A percentile compares a stretch with the other conserved stretches of the same genome.
These are phyloP conservation scores for Halesus radiatus DNA, from an alignment of 1,140 invertebrate genomes.

Conservation along the genomic window DNA sequence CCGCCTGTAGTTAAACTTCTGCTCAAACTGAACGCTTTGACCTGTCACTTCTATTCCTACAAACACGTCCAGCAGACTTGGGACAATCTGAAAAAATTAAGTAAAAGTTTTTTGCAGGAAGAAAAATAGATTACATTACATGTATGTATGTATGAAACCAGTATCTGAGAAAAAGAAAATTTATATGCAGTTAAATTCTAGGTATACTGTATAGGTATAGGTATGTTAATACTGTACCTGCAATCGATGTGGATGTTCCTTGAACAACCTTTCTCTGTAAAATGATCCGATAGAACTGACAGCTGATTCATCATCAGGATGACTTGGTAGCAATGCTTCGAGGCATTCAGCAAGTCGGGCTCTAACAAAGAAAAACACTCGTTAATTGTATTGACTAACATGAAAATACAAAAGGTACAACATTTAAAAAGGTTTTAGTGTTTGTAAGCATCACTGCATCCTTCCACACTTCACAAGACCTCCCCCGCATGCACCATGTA, in stretches of 20 bases:
- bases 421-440: too few relatives aligned
- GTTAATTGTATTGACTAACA: too few relatives aligned
- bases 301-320: constrained; percentile 72
- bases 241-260: constrained; percentile 79
- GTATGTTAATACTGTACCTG: constrained; percentile 71
- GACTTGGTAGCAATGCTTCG: constrained; percentile 83
- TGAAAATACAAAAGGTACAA: too few relatives aligned
- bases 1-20: constrained; percentile 96
- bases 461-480: too few relatives aligned
- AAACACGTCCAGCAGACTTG: constrained; percentile 89
- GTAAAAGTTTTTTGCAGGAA: too few relatives aligned
- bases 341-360: constrained; percentile 91
- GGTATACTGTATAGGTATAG: too few relatives aligned
- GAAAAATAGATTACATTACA: too few relatives aligned
- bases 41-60: constrained; percentile 98
- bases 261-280: constrained; percentile 83
- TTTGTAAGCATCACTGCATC: too few relatives aligned
- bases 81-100: constrained; percentile 72
- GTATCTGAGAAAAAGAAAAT: too few relatives aligned
- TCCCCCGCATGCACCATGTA: too few relatives aligned
- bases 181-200: too few relatives aligned
- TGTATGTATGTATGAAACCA: too few relatives aligned
- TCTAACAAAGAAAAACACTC: constrained; percentile 61
- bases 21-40: constrained; percentile 95
- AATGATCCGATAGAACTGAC: constrained; percentile 74